A percentile compares a stretch with the other conserved stretches of the same genome.
These are phyloP conservation scores for Streptopelia turtur DNA, from an alignment of 2,797 vertebrate genomes.

Conservation along the genomic window DNA sequence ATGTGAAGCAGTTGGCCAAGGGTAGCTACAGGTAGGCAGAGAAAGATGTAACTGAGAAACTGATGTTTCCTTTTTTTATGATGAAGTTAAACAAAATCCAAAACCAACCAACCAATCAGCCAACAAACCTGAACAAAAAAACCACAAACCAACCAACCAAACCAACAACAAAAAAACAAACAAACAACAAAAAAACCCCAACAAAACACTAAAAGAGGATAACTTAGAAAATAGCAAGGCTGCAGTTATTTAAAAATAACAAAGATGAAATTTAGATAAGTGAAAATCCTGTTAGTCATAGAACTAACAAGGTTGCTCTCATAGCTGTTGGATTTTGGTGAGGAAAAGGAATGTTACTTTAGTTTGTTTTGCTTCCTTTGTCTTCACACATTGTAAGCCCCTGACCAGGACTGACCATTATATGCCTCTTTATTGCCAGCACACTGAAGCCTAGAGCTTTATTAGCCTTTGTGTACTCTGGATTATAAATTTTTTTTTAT, in stretches of 20 bases:
- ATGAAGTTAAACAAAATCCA: not conserved
- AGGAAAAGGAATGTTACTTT: not conserved
- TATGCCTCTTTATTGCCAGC: not conserved
- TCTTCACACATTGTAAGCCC: not conserved
- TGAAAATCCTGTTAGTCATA: not conserved
- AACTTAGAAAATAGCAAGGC: not conserved
- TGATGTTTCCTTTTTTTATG: not conserved
- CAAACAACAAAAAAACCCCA: no score
- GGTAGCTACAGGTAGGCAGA: not conserved
- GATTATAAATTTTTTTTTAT: not conserved
- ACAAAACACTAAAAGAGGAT: not conserved
- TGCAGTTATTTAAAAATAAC: not conserved
- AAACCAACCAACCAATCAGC: no score
- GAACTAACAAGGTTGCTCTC: not conserved
- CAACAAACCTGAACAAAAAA: no score
- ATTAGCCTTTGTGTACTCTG: not conserved
- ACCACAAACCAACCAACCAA: no score
- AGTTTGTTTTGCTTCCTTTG: constrained; percentile 8
- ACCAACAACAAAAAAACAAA: no score
- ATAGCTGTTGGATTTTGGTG: not conserved
- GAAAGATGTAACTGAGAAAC: not conserved
- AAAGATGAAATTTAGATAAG: not conserved
- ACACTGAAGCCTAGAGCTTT: not conserved
- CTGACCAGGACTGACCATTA: not conserved
- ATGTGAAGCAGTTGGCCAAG: not conserved